Conservation (phyloP, 1,140 invertebrate species). For the Pogonognathellus flavescens region DNA sequence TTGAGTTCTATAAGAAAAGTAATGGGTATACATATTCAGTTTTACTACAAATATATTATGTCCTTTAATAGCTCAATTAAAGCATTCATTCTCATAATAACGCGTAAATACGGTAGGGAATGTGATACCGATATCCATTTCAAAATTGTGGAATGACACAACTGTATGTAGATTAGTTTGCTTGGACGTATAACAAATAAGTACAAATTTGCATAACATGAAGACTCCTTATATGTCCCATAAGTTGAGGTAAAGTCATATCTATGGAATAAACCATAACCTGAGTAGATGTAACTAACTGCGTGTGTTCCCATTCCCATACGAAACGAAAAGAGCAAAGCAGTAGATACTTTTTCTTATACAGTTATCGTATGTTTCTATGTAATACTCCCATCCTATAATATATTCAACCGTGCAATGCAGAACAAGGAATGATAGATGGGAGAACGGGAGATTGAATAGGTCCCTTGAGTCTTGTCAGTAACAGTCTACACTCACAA, state of each 20-base stretch:
- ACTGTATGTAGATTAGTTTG: not conserved
- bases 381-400: not conserved
- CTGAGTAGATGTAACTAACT: slow-evolving; percentile 17
- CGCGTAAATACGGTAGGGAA: not conserved
- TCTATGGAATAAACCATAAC: slow-evolving; percentile 17
- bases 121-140: not conserved
- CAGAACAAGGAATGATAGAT: slow-evolving; percentile 39
- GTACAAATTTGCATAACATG: no score
- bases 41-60: no score
- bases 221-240: no score
- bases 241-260: slow-evolving; percentile 2
- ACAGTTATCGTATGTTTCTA: not conserved
- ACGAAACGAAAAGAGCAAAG: not conserved
- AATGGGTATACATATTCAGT: no score
- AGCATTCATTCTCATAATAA: not conserved
- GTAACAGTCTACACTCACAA: not conserved
- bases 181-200: no score
- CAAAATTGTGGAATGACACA: not conserved
- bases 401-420: not conserved
- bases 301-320: slow-evolving; percentile 40
- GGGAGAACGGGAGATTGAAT: slow-evolving; percentile 41
- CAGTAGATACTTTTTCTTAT: slow-evolving; percentile 5
- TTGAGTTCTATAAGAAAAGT: no score
- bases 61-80: not conserved
- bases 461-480: slow-evolving; percentile 26